Conservation (phyloP, 2,797 vertebrate species). For the Vespertilio murinus region DNA sequence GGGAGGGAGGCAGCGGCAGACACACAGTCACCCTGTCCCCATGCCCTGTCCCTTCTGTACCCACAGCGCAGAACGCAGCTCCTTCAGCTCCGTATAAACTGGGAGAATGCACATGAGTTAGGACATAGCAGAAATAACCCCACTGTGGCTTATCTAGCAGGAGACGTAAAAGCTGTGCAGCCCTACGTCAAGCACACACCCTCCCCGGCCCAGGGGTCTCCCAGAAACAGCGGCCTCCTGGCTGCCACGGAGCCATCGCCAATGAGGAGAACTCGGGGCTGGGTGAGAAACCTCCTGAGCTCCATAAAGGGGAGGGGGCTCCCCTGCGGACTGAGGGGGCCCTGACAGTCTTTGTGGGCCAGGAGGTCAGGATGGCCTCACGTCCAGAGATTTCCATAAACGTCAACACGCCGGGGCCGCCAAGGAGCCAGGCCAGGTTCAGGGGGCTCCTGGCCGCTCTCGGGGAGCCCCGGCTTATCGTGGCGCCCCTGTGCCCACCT, state of each 20-base stretch:
- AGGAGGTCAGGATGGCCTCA: background rate
- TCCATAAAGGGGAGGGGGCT: accelerated
- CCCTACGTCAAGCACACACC: background rate
- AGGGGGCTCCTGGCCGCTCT: background rate
- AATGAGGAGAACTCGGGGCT: accelerated
- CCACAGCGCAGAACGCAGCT: background rate
- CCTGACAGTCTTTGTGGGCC: background rate
- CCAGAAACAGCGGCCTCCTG: background rate
- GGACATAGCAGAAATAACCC: background rate
- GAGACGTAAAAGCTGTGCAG: background rate
- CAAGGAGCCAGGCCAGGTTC: background rate
- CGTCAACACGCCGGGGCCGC: accelerated
- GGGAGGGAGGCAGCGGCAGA: background rate
- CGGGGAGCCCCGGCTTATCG: background rate
- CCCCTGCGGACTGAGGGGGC: background rate
- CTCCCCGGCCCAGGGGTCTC: accelerated
- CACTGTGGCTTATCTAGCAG: background rate
- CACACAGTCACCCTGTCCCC: accelerated
- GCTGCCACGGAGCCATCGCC: background rate
- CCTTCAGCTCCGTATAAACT: accelerated
- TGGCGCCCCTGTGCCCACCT: slow-evolving; percentile 43
- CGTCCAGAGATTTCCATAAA: background rate
- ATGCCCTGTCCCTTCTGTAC: background rate
- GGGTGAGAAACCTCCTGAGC: accelerated
- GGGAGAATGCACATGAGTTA: background rate